A percentile compares a stretch with the other conserved stretches of the same genome.
Conservation (phyloP, 2,888 invertebrate species). For the Ectobius pallidus region DNA sequence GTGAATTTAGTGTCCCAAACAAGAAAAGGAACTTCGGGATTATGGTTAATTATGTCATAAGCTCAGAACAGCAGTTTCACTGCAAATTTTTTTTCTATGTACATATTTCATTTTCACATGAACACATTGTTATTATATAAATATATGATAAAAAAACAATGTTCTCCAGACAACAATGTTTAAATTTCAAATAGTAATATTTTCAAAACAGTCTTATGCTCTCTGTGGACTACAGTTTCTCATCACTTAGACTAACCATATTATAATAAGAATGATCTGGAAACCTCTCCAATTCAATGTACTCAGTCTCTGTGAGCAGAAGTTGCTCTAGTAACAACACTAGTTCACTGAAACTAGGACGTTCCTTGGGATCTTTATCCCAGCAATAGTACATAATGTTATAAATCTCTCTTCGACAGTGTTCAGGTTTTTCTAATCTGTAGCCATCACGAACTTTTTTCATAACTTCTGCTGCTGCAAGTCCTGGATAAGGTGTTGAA, state of each 20-base stretch:
- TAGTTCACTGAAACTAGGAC: constrained; percentile 86
- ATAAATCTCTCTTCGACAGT: constrained; percentile 89
- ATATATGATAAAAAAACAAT: too few relatives aligned
- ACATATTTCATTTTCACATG: too few relatives aligned
- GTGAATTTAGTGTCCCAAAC: too few relatives aligned
- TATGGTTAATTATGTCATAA: too few relatives aligned
- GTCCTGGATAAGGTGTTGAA: constrained; percentile 92
- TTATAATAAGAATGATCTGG: constrained; percentile 93
- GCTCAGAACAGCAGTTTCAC: too few relatives aligned
- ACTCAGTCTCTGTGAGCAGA: constrained; percentile 88
- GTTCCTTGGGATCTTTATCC: constrained; percentile 81
- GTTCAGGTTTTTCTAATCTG: constrained; percentile 90
- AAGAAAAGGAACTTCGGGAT: too few relatives aligned
- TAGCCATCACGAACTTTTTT: constrained; percentile 74
- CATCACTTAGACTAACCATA: constrained; percentile 82
- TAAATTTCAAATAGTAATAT: too few relatives aligned
- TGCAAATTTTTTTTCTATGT: too few relatives aligned
- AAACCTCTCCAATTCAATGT: constrained; percentile 89
- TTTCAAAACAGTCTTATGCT: background rate
- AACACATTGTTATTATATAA: too few relatives aligned
- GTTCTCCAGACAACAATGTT: too few relatives aligned
- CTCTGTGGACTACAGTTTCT: constrained; percentile 64
- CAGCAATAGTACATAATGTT: constrained; percentile 97
- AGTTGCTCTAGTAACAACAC: constrained; percentile 81
- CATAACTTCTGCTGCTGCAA: constrained; percentile 91